These are phyloP conservation scores for Clarias magur DNA, from an alignment of 2,113 vertebrate species.

Conservation along the genomic window DNA sequence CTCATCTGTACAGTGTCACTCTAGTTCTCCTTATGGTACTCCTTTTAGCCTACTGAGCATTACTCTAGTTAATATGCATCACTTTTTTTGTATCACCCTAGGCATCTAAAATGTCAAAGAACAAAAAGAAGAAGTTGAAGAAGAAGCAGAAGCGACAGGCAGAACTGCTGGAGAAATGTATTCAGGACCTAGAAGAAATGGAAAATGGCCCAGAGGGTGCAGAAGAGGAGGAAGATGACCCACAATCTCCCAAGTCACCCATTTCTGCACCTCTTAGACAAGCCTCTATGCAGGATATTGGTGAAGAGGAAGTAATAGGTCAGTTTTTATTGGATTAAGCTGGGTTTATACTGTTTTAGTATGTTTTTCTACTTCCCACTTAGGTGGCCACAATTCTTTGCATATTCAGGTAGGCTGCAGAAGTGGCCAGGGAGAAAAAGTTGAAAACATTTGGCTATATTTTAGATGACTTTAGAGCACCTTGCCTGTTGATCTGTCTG, in stretches of 20 bases:
- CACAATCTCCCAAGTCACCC: conserved; percentile 76
- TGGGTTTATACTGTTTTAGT: background rate
- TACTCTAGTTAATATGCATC: background rate
- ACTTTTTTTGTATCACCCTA: conserved; percentile 46
- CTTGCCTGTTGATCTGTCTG: background rate
- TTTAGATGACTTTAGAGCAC: background rate
- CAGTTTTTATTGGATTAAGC: conserved; percentile 24
- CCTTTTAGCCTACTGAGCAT: background rate
- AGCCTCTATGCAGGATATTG: conserved; percentile 63
- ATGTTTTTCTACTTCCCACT: background rate
- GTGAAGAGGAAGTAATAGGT: conserved; percentile 61
- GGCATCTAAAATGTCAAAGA: conserved; percentile 96
- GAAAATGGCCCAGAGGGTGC: conserved; percentile 73
- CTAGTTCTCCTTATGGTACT: background rate
- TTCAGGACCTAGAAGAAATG: conserved; percentile 94
- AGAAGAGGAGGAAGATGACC: conserved; percentile 81
- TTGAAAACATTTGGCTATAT: background rate
- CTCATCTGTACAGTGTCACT: background rate
- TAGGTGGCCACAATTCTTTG: background rate
- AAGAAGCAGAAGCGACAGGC: conserved; percentile 98
- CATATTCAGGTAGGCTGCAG: background rate
- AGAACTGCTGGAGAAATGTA: conserved; percentile 92
- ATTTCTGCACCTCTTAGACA: conserved; percentile 69
- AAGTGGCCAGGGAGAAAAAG: background rate
- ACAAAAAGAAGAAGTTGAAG: conserved; percentile 99